Evolutionary conservation across 2,113 vertebrate species (phyloP), one percentile per base, ranked within the genome.

Genomic region (Trichechus manatus): DNA sequence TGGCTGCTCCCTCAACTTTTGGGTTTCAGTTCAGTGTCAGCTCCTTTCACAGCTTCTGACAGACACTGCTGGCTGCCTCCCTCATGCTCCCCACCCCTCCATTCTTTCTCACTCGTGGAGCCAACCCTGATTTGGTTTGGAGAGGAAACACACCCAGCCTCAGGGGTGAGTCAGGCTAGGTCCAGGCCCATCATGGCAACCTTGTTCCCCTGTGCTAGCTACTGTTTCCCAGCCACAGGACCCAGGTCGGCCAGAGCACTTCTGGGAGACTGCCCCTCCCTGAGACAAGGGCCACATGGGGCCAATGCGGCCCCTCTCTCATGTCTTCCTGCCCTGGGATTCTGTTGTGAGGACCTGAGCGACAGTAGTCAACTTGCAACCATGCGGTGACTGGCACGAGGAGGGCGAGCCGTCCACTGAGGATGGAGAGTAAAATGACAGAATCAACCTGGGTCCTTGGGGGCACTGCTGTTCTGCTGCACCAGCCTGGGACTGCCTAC

Each of bases 1-100:
- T 0, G 1, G 27, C 63, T 7, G 25, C 29, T 10, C n/a, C 42
- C 33, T 5, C 1, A 0, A 6, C 47, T 53, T 50, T 59, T 14
- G 1, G 3, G 50, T 6, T 70, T 63, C 19, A 22, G 14, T 15
- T 42, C 72, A 72, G 70, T 19, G 56, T 31, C 0, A 3, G 39
- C 13, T n/a, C 56, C 25, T 47, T 9, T 14, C 39, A 64, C 56
- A 36, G 14, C 50, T 9, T 11, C 50, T 1, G 42, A 47, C 2
- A 63, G 47, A 72, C 1, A 70, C 15, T 1, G 13, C 3, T 3
- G 36, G 74, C 20, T 1, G 1, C 68, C 36, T 33, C 10, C 25
- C 19, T 39, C 53, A 56, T 44, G 23, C 39, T 4, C 6, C 17
- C 25, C 4, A 15, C 5, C 9, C n/a, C 42, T 33, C 23, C 9